Base-by-base conservation (phyloP, 2,113 vertebrate genomes). In the Oreochromis aureus region DNA sequence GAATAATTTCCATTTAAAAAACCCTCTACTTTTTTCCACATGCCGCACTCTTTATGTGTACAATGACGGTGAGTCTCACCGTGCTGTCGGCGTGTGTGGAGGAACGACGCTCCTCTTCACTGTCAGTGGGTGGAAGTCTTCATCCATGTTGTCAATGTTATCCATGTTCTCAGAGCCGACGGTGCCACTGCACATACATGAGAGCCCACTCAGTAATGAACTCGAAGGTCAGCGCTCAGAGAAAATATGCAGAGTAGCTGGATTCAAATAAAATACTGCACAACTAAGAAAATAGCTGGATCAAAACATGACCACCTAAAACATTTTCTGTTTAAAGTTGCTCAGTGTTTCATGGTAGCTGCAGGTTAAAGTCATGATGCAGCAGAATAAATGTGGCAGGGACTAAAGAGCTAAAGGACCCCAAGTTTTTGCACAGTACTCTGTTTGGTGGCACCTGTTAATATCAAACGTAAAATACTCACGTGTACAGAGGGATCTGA, bases 401-500 rank as follows among this genome's bases (percentile, higher is more conserved):
- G 30, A 32, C 19, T 51, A n/a, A 78, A 78, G 10, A 32, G 10
- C 71, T 32, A 78, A 78, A 53, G 3, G 10, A 32, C 16, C 24
- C 6, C 5, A 51, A 32, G 6, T 13, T 48, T 78, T 32, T 78
- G 2, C 32, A n/a, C 46, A 51, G 27, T 30, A 51, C 58, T 46
- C 58, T 18, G 15, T 46, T 56, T 22, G 18, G 58, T 63, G 22
- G 24, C 48, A 27, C 22, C 63, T 44, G 27, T 27, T 27, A 27
- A 27, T 27, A 27, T 27, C 51, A 46, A 84, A 32, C 48, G n/a
- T 56, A 16, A 24, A 39, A 56, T 63, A 95, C 95, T 97, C 95
- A 97, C 86, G 58, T 96, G 87, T 96, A 97, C 4, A 94, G 89
- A 84, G 95, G 95, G 7, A 95, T 95, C 16, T 96, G 97, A 87